Base-by-base conservation (phyloP, 2,797 vertebrate species). In the Pipistrellus pygmaeus region DNA sequence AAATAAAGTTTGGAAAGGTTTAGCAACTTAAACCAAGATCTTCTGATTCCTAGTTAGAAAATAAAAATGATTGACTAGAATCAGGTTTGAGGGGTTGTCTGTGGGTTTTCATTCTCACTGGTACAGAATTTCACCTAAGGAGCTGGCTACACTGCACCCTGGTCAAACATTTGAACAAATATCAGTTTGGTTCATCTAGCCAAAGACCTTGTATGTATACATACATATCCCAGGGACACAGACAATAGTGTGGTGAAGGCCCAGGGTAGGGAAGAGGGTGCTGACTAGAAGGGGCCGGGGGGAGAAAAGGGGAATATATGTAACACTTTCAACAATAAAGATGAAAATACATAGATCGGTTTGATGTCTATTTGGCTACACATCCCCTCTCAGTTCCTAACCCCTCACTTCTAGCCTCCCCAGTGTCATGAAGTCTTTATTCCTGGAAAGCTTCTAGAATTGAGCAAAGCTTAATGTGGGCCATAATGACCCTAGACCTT, bases 1-100 rank as follows among this genome's bases (percentile, higher is more conserved):
- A 91, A 68, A 57, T 38, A 77, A 87, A 93, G 57, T 76, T 62
- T 78, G 93, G 30, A 73, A 44, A 90, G 25, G 4, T 62, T 78
- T 60, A 76, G 48, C 46, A 88, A 89, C 23, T 84, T 84, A 75
- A 12, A 17, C 15, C 48, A 27, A 72, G 15, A 5, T 78, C 64
- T 75, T 73, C 51, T 12, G 20, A 71, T 51, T 69, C 18, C 66
- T 57, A 68, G 78, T 44, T 48, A 38, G 25, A 60, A 72, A 91
- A 51, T 14, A 25, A 81, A 68, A 78, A 53, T 10, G 17, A 48
- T 3, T 53, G 53, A 25, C 35, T 62, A 69, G 60, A 90, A 15
- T 15, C 30, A 44, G 35, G 21, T 64, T 21, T 32, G 20, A 20
- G 21, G n/a, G 15, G 46, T 83, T 62, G 30, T 38, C 41, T 27